A percentile compares a stretch with the other conserved stretches of the same genome.
Conservation (phyloP, 2,797 vertebrate species). For the Margarornis squamiger region DNA sequence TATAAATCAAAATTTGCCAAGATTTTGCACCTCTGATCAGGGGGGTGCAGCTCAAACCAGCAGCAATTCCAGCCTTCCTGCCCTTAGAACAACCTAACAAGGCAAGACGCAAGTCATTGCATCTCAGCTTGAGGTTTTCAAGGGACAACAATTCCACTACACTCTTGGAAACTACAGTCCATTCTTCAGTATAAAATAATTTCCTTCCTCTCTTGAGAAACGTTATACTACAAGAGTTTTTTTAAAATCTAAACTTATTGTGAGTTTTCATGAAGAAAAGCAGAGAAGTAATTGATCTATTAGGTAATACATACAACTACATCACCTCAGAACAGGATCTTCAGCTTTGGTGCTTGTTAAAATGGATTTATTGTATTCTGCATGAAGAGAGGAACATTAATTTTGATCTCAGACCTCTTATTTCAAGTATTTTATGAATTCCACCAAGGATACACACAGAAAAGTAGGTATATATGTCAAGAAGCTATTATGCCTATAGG, state of each 20-base stretch:
- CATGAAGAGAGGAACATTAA: constrained; percentile 18
- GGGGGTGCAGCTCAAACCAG: not conserved
- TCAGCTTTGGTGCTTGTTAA: not conserved
- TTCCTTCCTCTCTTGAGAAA: not conserved
- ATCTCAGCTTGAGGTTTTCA: not conserved
- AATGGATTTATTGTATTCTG: not conserved
- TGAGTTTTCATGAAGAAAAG: not conserved
- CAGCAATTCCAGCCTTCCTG: not conserved
- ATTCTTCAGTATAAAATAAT: not conserved
- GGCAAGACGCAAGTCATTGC: not conserved
- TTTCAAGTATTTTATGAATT: not conserved
- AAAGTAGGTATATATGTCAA: not conserved
- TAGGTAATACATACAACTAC: not conserved
- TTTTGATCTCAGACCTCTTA: not conserved
- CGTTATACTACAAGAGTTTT: not conserved
- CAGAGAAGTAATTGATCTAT: not conserved
- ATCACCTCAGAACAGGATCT: not conserved
- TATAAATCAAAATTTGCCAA: not conserved
- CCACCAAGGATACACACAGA: not conserved
- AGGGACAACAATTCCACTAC: not conserved
- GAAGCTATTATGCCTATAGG: not conserved
- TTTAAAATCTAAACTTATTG: not conserved
- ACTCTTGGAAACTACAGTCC: not conserved
- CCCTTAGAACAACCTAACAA: not conserved
- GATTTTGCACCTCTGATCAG: not conserved